Conservation (phyloP, 2,113 vertebrate genomes). For the Hemibagrus wyckioides region DNA sequence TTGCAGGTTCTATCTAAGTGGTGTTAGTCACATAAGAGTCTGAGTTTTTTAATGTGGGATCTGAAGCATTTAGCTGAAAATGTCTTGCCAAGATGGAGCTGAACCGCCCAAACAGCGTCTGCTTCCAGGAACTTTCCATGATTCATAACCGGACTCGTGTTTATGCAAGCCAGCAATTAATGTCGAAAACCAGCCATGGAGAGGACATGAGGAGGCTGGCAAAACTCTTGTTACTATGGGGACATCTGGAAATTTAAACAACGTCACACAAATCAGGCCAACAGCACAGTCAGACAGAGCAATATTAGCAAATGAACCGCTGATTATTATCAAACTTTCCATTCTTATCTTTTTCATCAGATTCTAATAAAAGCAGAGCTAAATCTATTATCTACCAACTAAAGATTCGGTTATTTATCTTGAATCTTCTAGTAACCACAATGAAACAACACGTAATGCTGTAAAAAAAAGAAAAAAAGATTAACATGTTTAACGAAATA, state of each 20-base stretch:
- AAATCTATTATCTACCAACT: not conserved
- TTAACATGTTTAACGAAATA: too few relatives aligned
- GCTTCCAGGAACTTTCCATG: constrained; percentile 55
- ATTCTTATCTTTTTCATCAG: not conserved
- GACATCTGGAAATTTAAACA: constrained; percentile 63
- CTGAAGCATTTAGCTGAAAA: constrained; percentile 59
- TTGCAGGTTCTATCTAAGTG: constrained; percentile 45
- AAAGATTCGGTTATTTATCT: not conserved
- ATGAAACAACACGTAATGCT: too few relatives aligned
- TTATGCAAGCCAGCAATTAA: constrained; percentile 56
- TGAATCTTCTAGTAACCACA: not conserved
- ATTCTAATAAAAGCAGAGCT: not conserved
- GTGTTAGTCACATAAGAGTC: constrained; percentile 62
- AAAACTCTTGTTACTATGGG: constrained; percentile 56
- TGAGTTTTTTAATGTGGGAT: constrained; percentile 63
- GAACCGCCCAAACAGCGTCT: constrained; percentile 54
- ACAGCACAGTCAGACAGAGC: constrained; percentile 27
- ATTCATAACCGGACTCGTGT: constrained; percentile 63
- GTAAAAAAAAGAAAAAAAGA: too few relatives aligned
- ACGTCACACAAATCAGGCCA: constrained; percentile 54
- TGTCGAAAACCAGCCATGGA: constrained; percentile 39
- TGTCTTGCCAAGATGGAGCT: constrained; percentile 59
- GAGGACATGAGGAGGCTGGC: constrained; percentile 41
- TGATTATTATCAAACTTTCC: constrained; percentile 32
- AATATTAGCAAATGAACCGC: constrained; percentile 17